Evolutionary conservation across 2,797 vertebrate species (phyloP), one percentile per base, ranked within the genome.

Genomic region (Acanthurus leucopareius): DNA sequence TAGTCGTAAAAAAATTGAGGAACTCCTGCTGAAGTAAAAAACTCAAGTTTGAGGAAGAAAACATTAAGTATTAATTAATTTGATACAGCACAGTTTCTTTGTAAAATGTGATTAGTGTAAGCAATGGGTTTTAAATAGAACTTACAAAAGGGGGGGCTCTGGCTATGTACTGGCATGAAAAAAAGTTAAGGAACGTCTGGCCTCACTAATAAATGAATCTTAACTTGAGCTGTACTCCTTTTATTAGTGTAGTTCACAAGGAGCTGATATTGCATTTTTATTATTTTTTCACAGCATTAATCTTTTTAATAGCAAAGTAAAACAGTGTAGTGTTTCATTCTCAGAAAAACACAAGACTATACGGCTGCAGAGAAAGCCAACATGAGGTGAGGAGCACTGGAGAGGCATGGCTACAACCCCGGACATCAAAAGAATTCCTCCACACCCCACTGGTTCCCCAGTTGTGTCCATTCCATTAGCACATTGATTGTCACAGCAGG

Each of bases 401-500:
- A 42, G 9, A 49, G 32, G 22, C 14, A 6, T 63, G 40, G 35
- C 38, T n/a, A 14, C 44, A 60, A 45, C 45, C 32, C 48, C n/a
- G 10, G 5, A 32, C 38, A 49, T 9, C 69, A 51, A 47, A 71
- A 68, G 83, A 71, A 79, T 82, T 70, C 51, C 53, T 22, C 53
- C 5, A 10, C 10, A 51, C 61, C 51, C 77, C 73, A 38, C 44
- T 64, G 53, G 15, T 38, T 57, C 48, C 53, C 60, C 28, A 48
- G 17, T 47, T 76, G 57, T 59, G 60, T 66, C 65, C 45, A 49
- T 79, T 77, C 74, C 84, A 87, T 83, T 85, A 83, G 73, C 19
- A 15, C 63, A 69, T 28, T 71, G 77, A 86, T 77, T 81, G 59
- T 71, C 75, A 69, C 79, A 74, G 76, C 78, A 65, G 84, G 80